A percentile compares a stretch with the other conserved stretches of the same genome.
phyloP scores from a whole-genome alignment of 2,113 vertebrate species.

The Sebastes schlegelii region DNA sequence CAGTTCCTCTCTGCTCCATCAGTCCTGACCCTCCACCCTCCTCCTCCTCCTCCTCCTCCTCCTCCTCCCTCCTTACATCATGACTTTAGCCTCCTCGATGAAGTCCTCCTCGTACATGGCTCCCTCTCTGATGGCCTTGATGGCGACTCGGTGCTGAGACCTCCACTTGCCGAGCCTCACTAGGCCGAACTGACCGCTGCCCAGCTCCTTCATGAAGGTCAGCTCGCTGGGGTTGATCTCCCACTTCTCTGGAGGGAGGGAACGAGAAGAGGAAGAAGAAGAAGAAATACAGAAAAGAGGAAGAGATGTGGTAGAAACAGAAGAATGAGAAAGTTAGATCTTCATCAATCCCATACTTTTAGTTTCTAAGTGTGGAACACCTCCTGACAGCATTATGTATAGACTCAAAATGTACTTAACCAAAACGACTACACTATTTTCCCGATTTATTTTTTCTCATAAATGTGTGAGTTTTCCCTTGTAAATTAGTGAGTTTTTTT shows the following conservation, averaged over 20 bases:
- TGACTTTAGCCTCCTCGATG: conserved; percentile 96
- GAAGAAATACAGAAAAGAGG: no score
- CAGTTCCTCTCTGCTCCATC: neutral
- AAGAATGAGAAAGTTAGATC: no score
- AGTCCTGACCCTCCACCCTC: neutral
- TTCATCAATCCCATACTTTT: no score
- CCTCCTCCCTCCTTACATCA: conserved; percentile 90
- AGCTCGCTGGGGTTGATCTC: conserved; percentile 94
- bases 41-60: no score
- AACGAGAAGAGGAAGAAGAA: neutral
- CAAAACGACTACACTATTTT: no score
- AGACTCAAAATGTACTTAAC: no score
- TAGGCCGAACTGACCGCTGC: conserved; percentile 91
- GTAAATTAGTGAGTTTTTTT: no score
- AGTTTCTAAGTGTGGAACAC: no score
- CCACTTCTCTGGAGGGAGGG: conserved; percentile 88
- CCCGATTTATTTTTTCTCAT: no score
- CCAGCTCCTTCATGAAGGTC: conserved; percentile 95
- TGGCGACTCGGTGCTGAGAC: conserved; percentile 92
- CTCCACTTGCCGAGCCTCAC: conserved; percentile 95
- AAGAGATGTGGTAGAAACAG: no score
- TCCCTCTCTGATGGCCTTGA: conserved; percentile 94
- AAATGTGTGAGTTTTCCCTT: no score
- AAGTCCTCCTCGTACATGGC: conserved; percentile 98
- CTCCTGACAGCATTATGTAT: no score